phyloP scores from a whole-genome alignment of 2,888 invertebrate genomes.

The Neria commutata region DNA sequence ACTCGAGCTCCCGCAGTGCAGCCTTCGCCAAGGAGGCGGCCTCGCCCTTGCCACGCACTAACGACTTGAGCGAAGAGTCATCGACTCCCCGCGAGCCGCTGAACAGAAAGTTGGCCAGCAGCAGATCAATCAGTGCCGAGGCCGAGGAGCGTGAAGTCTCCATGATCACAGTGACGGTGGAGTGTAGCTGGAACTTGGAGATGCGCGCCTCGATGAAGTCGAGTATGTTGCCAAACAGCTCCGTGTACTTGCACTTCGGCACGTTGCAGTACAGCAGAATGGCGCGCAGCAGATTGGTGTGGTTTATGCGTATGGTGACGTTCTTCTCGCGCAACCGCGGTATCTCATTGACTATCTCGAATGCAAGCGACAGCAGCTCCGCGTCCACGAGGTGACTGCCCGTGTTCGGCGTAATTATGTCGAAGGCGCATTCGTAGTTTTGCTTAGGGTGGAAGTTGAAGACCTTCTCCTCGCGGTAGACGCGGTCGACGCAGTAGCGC shows the following conservation, averaged over 20 bases:
- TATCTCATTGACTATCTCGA: slow-evolving; percentile 75
- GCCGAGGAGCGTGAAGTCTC: slow-evolving; percentile 60
- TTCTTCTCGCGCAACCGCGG: slow-evolving; percentile 70
- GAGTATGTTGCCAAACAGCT: slow-evolving; percentile 52
- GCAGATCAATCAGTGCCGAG: slow-evolving; percentile 53
- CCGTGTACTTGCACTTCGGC: slow-evolving; percentile 68
- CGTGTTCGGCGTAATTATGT: slow-evolving; percentile 81
- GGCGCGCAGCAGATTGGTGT: slow-evolving; percentile 76
- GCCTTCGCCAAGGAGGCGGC: slow-evolving; percentile 71
- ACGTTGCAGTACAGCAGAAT: slow-evolving; percentile 82
- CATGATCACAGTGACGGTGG: slow-evolving; percentile 72
- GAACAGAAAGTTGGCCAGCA: slow-evolving; percentile 53
- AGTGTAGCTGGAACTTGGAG: slow-evolving; percentile 74
- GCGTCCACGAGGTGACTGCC: slow-evolving; percentile 83
- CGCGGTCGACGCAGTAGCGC: slow-evolving; percentile 84
- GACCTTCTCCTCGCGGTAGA: slow-evolving; percentile 81
- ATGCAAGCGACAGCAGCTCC: slow-evolving; percentile 80
- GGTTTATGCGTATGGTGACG: slow-evolving; percentile 77
- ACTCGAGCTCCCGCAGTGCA: slow-evolving; percentile 77
- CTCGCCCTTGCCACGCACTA: slow-evolving; percentile 74
- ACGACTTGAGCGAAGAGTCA: slow-evolving; percentile 61
- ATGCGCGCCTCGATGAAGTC: slow-evolving; percentile 66
- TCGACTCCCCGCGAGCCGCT: slow-evolving; percentile 53
- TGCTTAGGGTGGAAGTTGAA: slow-evolving; percentile 87
- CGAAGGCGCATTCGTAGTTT: slow-evolving; percentile 89